phyloP scores from a whole-genome alignment of 2,113 vertebrate genomes.

The Trinectes maculatus region DNA sequence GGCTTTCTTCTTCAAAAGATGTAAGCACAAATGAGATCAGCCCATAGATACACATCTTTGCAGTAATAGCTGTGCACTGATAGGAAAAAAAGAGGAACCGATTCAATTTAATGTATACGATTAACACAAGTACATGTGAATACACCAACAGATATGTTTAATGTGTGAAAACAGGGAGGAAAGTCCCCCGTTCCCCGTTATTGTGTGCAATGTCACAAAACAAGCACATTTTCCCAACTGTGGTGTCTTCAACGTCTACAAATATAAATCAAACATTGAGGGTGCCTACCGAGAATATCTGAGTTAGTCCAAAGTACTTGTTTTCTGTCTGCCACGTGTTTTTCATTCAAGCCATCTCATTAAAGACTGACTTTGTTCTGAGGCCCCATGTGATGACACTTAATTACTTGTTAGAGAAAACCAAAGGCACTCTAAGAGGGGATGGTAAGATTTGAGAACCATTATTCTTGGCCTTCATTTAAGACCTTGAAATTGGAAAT shows the following conservation, averaged over 20 bases:
- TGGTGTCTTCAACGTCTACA: too few species aligned
- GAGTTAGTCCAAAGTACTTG: too few species aligned
- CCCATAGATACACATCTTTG: conserved; percentile 94
- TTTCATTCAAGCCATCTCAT: too few species aligned
- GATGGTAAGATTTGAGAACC: too few species aligned
- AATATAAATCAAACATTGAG: too few species aligned
- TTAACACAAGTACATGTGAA: background rate
- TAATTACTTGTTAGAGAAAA: conserved; percentile 24
- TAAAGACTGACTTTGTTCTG: too few species aligned
- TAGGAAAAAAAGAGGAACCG: background rate
- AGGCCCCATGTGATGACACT: conserved; percentile 13
- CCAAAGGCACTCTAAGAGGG: conserved; percentile 5
- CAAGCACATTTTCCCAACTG: too few species aligned
- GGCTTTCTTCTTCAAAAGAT: conserved; percentile 92
- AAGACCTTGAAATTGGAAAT: background rate
- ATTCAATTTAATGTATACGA: background rate
- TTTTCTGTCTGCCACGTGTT: too few species aligned
- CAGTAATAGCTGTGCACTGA: conserved; percentile 95
- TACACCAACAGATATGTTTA: background rate
- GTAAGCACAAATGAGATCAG: conserved; percentile 94
- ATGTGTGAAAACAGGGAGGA: background rate
- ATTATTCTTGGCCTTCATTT: background rate
- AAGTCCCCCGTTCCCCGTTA: too few species aligned
- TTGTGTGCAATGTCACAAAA: too few species aligned
- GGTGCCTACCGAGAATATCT: too few species aligned